phyloP scores from a whole-genome alignment of 2,888 invertebrate species.

The Molorchus minor region DNA sequence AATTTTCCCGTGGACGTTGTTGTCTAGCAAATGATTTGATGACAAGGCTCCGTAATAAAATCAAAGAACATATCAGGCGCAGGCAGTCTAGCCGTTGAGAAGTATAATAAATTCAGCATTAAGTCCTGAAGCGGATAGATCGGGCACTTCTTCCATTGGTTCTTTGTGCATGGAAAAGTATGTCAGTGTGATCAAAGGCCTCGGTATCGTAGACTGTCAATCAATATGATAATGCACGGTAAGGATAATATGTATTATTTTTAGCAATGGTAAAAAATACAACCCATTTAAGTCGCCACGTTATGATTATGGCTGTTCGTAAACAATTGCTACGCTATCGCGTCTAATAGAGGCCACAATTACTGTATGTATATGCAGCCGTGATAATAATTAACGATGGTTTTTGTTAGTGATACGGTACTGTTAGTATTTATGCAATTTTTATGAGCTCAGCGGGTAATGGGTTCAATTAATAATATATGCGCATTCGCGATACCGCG shows the following conservation, averaged over 20 bases:
- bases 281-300: constrained; percentile 10
- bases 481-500: constrained; percentile 13
- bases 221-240: constrained; percentile 28
- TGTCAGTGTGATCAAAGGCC: constrained; percentile 28
- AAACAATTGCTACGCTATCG: constrained; percentile 19
- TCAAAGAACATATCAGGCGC: constrained; percentile 22
- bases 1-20: constrained; percentile 25
- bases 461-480: not conserved
- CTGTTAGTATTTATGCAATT: not conserved
- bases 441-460: not conserved
- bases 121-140: not conserved
- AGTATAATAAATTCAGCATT: constrained; percentile 13
- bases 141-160: constrained; percentile 6
- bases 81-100: constrained; percentile 1
- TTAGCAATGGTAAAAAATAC: constrained; percentile 23
- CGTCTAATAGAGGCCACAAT: constrained; percentile 5
- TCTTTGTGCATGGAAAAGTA: constrained; percentile 22
- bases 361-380: constrained; percentile 7
- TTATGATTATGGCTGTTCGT: constrained; percentile 21
- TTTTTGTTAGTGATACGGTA: constrained; percentile 1
- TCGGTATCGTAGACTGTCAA: constrained; percentile 15
- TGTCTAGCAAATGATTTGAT: constrained; percentile 17
- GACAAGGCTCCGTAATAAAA: constrained; percentile 20
- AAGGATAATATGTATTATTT: constrained; percentile 26
- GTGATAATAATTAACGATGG: constrained; percentile 12